phyloP scores from a whole-genome alignment of 2,888 invertebrate species.

The Hypomecis atomaria region DNA sequence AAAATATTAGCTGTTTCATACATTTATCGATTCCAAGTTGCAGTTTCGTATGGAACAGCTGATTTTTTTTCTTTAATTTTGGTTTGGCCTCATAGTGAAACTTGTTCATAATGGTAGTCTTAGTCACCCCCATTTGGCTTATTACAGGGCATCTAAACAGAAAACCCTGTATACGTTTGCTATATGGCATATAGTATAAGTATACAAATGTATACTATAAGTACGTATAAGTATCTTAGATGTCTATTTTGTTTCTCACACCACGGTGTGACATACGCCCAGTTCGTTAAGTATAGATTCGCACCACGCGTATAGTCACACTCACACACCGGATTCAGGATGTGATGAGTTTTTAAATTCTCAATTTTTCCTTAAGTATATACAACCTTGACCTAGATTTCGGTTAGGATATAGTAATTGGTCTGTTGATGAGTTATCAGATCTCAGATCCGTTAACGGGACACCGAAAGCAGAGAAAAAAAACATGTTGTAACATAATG shows the following conservation, averaged over 20 bases:
- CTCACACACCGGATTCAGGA: constrained; percentile 72
- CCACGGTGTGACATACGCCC: constrained; percentile 46
- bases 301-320: constrained; percentile 49
- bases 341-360: constrained; percentile 61
- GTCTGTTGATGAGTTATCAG: not conserved
- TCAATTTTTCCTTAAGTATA: constrained; percentile 51
- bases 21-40: too few relatives aligned
- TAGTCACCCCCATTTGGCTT: too few relatives aligned
- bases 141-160: too few relatives aligned
- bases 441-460: constrained; percentile 4
- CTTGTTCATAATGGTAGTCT: too few relatives aligned
- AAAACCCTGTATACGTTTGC: too few relatives aligned
- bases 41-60: too few relatives aligned
- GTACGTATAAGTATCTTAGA: not conserved
- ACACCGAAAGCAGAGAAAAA: not conserved
- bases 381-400: constrained; percentile 49
- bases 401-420: constrained; percentile 3
- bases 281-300: constrained; percentile 38
- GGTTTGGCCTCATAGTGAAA: too few relatives aligned
- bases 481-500: not conserved
- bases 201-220: not conserved
- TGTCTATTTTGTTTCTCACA: constrained; percentile 4
- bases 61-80: too few relatives aligned
- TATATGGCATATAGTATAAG: too few relatives aligned
- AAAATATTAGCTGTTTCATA: too few relatives aligned